Conservation (phyloP, 1,140 invertebrate genomes). For the Drosophila dunni region DNA sequence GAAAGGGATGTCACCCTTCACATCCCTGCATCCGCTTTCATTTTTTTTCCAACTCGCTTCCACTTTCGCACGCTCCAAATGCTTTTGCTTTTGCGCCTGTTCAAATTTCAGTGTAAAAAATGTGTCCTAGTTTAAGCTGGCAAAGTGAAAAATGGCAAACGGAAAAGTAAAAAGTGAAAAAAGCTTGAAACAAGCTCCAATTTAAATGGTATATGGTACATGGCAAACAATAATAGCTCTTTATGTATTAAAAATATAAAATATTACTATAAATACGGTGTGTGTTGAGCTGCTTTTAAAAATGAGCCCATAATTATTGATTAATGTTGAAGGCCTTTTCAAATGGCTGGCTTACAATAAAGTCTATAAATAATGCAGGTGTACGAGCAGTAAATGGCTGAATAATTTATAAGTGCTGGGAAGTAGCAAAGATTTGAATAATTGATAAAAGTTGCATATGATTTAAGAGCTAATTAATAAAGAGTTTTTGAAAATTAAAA, state of each 20-base stretch:
- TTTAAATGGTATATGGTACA: conserved; percentile 3
- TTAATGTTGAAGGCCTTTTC: conserved; percentile 1
- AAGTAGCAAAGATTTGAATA: background rate
- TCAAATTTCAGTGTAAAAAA: conserved; percentile 39
- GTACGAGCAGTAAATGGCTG: background rate
- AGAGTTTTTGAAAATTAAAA: too few relatives aligned
- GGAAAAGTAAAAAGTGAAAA: background rate
- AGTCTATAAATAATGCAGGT: conserved; percentile 9
- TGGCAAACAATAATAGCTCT: background rate
- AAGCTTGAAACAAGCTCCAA: background rate
- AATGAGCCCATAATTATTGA: conserved; percentile 5
- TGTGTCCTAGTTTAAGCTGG: conserved; percentile 38
- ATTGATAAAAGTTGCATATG: background rate
- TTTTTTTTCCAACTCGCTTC: conserved; percentile 11
- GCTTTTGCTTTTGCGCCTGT: conserved; percentile 27
- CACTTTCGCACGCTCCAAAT: conserved; percentile 32
- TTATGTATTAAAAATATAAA: too few relatives aligned
- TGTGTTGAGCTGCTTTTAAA: background rate
- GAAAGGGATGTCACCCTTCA: background rate
- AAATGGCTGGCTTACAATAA: conserved; percentile 7
- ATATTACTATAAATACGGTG: background rate
- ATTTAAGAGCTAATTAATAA: too few relatives aligned
- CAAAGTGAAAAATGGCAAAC: background rate
- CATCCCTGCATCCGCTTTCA: background rate
- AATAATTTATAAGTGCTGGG: background rate